Evolutionary conservation across 2,888 invertebrate genomes (phyloP).

Genomic region (Diarsia rubi): DNA sequence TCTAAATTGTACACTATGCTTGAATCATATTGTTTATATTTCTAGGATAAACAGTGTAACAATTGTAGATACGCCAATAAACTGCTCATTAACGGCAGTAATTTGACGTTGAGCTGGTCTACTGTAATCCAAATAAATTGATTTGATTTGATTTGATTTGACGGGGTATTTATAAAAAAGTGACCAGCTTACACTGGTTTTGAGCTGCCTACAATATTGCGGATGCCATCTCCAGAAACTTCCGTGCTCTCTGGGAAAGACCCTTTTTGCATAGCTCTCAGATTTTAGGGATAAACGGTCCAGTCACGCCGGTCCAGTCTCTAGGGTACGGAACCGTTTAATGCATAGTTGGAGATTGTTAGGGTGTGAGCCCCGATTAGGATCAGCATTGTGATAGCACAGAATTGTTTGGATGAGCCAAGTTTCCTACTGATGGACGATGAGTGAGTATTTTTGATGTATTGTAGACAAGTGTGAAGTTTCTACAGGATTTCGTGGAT

Average conservation of each 20-base stretch:
- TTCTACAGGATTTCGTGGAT: neutral
- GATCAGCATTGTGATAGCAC: slow-evolving; percentile 73
- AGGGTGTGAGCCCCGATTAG: slow-evolving; percentile 78
- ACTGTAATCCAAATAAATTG: too few species aligned
- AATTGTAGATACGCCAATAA: too few species aligned
- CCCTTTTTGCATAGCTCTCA: slow-evolving; percentile 84
- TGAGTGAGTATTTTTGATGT: slow-evolving; percentile 58
- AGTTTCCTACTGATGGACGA: slow-evolving; percentile 61
- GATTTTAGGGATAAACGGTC: slow-evolving; percentile 81
- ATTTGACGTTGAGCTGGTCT: too few species aligned
- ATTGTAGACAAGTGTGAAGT: slow-evolving; percentile 35
- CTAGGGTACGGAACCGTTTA: slow-evolving; percentile 81
- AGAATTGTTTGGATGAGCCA: slow-evolving; percentile 69
- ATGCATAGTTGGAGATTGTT: slow-evolving; percentile 86
- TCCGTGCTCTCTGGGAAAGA: slow-evolving; percentile 67
- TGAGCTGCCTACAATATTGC: neutral
- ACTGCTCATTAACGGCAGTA: too few species aligned
- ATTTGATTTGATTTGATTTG: too few species aligned
- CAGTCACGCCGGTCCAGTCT: slow-evolving; percentile 87
- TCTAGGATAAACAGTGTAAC: too few species aligned
- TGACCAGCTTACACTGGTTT: neutral
- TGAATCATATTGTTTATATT: too few species aligned
- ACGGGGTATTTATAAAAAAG: too few species aligned
- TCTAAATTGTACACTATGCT: too few species aligned
- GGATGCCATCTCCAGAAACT: neutral